These are phyloP conservation scores for Dendrocincla fuliginosa DNA, from an alignment of 2,797 vertebrate genomes.

Conservation along the genomic window DNA sequence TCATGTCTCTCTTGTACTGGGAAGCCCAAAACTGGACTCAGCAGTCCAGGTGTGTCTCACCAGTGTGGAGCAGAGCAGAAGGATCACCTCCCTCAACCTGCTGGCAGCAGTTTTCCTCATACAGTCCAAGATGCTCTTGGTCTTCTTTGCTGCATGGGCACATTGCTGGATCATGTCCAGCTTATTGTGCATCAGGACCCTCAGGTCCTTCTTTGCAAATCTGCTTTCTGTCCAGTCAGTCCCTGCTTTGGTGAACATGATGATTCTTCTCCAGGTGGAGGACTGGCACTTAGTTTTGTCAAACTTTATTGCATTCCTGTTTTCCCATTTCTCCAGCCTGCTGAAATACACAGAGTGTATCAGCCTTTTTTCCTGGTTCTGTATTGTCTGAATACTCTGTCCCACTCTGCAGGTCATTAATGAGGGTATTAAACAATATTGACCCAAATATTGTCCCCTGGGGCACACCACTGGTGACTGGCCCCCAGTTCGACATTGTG, in stretches of 20 bases:
- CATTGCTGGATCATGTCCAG: background rate
- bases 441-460: background rate
- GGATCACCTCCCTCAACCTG: background rate
- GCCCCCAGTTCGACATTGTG: fast-evolving
- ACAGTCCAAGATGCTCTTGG: background rate
- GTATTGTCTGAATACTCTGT: background rate
- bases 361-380: background rate
- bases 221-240: background rate
- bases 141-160: background rate
- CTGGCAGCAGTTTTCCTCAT: background rate
- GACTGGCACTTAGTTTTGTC: background rate
- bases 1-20: background rate
- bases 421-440: background rate
- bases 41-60: background rate
- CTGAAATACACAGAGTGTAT: background rate
- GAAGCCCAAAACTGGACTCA: background rate
- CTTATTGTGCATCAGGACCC: background rate
- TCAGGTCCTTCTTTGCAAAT: background rate
- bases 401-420: background rate
- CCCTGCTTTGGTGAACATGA: background rate
- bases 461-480: background rate
- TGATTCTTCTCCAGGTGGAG: background rate
- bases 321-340: background rate
- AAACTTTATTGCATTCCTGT: fast-evolving
- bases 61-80: background rate